Conservation (phyloP, 2,888 invertebrate genomes). For the Periphyllus acericola region DNA sequence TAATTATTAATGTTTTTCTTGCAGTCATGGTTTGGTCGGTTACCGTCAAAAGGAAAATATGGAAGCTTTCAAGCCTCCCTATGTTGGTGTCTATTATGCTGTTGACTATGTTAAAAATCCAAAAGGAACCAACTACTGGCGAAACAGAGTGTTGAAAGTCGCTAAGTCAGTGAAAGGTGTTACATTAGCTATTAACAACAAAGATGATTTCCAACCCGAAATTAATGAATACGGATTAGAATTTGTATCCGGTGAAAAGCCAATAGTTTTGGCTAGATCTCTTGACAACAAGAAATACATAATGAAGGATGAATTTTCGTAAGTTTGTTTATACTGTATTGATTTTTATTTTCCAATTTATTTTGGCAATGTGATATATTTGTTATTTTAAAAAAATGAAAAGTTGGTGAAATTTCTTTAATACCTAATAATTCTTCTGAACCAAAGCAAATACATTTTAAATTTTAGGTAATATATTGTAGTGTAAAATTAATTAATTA, state of each 20-base stretch:
- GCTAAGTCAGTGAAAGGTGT: slow-evolving; percentile 77
- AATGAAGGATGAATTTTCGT: slow-evolving; percentile 91
- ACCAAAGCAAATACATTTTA: neutral
- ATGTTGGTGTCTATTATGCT: slow-evolving; percentile 89
- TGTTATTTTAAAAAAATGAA: neutral
- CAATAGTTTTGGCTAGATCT: slow-evolving; percentile 85
- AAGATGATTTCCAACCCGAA: slow-evolving; percentile 94
- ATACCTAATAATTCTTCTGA: neutral
- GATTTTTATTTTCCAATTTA: neutral
- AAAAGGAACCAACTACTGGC: slow-evolving; percentile 99
- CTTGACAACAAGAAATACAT: slow-evolving; percentile 88
- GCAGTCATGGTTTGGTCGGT: slow-evolving; percentile 90
- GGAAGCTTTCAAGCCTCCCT: slow-evolving; percentile 87
- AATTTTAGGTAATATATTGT: too few species aligned
- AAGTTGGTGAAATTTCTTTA: too few species aligned
- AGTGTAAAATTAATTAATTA: neutral
- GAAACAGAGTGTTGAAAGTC: slow-evolving; percentile 93
- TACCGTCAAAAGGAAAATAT: slow-evolving; percentile 86
- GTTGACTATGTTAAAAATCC: slow-evolving; percentile 97
- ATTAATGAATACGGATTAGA: slow-evolving; percentile 93
- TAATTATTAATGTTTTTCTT: neutral
- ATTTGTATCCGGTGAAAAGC: slow-evolving; percentile 87
- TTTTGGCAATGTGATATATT: slow-evolving; percentile 13
- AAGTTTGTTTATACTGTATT: slow-evolving; percentile 65
- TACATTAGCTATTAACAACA: slow-evolving; percentile 90